A percentile compares a stretch with the other conserved stretches of the same genome.
These are phyloP conservation scores for Teinopalpus imperialis DNA, from an alignment of 2,888 invertebrate genomes.

Conservation along the genomic window DNA sequence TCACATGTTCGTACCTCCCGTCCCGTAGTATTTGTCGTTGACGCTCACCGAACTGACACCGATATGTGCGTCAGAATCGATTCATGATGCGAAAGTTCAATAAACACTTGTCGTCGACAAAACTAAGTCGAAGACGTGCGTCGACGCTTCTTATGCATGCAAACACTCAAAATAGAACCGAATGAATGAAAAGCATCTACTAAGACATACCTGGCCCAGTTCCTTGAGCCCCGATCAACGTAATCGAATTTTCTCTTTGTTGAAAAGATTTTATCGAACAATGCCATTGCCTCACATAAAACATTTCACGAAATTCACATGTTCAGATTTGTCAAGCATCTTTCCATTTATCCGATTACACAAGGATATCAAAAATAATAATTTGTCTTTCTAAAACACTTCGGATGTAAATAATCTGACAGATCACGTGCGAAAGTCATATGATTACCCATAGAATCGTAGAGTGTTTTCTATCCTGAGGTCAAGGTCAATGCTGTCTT, in stretches of 20 bases:
- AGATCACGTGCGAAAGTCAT: constrained; percentile 77
- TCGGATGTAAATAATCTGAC: constrained; percentile 54
- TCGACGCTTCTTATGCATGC: constrained; percentile 50
- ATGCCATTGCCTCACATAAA: constrained; percentile 84
- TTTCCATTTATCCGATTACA: constrained; percentile 32
- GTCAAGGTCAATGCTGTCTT: constrained; percentile 30
- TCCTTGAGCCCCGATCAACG: constrained; percentile 60
- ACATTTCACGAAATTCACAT: constrained; percentile 55
- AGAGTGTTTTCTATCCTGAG: constrained; percentile 34
- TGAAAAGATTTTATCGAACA: constrained; percentile 87
- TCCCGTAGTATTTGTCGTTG: constrained; percentile 30
- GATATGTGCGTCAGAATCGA: constrained; percentile 56
- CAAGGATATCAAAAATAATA: constrained; percentile 29
- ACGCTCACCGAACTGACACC: constrained; percentile 50
- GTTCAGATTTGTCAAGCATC: constrained; percentile 43
- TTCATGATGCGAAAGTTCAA: constrained; percentile 42
- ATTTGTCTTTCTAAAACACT: constrained; percentile 43
- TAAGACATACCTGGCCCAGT: constrained; percentile 76
- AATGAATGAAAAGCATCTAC: constrained; percentile 58
- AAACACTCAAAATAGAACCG: constrained; percentile 54
- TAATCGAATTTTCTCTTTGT: constrained; percentile 82
- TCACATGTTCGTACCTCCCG: constrained; percentile 29
- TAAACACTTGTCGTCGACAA: constrained; percentile 34
- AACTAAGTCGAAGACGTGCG: constrained; percentile 45
- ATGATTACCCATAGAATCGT: constrained; percentile 70